These are phyloP conservation scores for Polyommatus icarus DNA, from an alignment of 2,888 invertebrate species.

Conservation along the genomic window DNA sequence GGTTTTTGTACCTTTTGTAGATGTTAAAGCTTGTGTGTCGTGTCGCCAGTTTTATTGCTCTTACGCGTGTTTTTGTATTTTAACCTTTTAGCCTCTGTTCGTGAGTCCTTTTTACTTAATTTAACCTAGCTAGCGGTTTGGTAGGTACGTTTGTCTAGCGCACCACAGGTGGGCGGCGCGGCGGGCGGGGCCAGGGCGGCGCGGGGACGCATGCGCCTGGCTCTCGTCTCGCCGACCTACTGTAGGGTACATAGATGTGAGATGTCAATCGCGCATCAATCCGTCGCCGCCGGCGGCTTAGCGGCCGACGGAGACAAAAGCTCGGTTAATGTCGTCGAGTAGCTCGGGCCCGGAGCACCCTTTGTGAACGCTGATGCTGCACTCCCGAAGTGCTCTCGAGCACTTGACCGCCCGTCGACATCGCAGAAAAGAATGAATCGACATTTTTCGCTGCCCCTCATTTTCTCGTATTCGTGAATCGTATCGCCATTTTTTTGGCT, in stretches of 20 bases:
- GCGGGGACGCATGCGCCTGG: constrained; percentile 67
- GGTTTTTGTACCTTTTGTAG: constrained; percentile 62
- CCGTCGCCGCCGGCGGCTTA: constrained; percentile 61
- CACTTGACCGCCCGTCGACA: constrained; percentile 68
- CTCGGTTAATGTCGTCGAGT: constrained; percentile 52
- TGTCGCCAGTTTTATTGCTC: constrained; percentile 63
- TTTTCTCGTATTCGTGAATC: constrained; percentile 30
- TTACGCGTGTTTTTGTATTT: constrained; percentile 47
- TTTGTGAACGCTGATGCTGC: constrained; percentile 64
- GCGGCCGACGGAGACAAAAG: constrained; percentile 63
- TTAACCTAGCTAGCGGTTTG: constrained; percentile 36
- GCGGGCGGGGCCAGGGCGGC: constrained; percentile 72
- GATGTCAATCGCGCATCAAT: constrained; percentile 53
- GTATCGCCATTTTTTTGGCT: constrained; percentile 41
- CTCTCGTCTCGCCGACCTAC: constrained; percentile 48
- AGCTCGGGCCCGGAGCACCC: constrained; percentile 58
- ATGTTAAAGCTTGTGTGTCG: constrained; percentile 70
- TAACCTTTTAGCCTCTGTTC: constrained; percentile 39
- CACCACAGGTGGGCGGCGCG: constrained; percentile 74
- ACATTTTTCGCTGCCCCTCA: constrained; percentile 50
- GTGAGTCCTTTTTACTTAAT: constrained; percentile 38
- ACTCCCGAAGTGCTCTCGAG: constrained; percentile 58
- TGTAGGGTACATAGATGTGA: constrained; percentile 47
- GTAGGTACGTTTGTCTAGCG: constrained; percentile 58
- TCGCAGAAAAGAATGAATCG: constrained; percentile 56